Evolutionary conservation across 2,888 invertebrate species (phyloP).

Genomic region (Nineta flava): DNA sequence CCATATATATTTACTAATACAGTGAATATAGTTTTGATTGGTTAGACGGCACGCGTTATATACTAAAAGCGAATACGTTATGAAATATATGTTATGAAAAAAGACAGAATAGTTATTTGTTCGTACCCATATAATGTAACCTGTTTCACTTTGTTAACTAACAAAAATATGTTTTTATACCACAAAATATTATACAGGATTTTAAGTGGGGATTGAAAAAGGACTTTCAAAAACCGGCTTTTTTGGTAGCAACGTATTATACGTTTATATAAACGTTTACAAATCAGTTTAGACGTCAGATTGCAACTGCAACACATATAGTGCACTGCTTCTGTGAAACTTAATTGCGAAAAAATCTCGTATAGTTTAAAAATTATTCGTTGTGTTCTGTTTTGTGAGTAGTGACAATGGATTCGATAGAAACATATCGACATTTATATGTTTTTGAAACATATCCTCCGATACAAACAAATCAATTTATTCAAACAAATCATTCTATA

Average conservation of each 20-base stretch:
- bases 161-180: neutral
- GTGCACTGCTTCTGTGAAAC: neutral
- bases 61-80: neutral
- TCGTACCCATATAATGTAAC: no score
- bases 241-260: neutral
- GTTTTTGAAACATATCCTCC: neutral
- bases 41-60: neutral
- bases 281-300: neutral
- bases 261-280: neutral
- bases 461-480: neutral
- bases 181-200: neutral
- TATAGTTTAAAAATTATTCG: neutral
- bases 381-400: neutral
- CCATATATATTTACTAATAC: no score
- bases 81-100: neutral
- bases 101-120: neutral
- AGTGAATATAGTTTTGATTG: neutral
- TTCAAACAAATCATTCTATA: neutral
- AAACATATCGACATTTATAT: neutral
- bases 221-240: neutral
- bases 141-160: neutral
- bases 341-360: neutral
- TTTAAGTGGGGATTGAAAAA: neutral
- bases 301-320: neutral
- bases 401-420: neutral